A percentile compares a stretch with the other conserved stretches of the same genome.
Conservation (phyloP, 2,797 vertebrate genomes). For the Nyctalus aviator region DNA sequence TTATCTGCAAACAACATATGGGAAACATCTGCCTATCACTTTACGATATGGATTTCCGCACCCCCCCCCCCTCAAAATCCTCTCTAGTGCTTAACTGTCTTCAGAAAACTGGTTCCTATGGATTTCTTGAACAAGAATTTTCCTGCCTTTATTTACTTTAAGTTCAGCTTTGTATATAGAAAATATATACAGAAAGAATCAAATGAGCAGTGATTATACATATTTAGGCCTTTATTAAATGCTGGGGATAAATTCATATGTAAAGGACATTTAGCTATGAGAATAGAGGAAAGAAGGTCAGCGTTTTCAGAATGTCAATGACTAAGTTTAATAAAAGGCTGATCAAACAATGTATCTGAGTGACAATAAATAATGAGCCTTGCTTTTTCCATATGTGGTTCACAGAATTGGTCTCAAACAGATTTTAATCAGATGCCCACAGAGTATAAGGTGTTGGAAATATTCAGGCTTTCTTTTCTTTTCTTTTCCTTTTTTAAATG, state of each 20-base stretch:
- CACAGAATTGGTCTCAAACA: conserved; percentile 33
- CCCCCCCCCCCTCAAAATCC: conserved; percentile 59
- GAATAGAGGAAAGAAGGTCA: neutral
- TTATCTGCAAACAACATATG: conserved; percentile 81
- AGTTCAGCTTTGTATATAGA: conserved; percentile 63
- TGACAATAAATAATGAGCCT: neutral
- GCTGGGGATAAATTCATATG: neutral
- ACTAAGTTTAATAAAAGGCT: conserved; percentile 23
- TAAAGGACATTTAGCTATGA: conserved; percentile 4
- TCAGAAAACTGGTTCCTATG: conserved; percentile 80
- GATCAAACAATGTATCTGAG: neutral
- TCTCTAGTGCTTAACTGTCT: conserved; percentile 74
- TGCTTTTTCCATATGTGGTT: conserved; percentile 2
- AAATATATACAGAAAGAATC: conserved; percentile 58
- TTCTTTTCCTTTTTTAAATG: neutral
- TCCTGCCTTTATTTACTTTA: conserved; percentile 79
- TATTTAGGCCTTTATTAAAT: neutral
- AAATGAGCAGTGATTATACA: neutral
- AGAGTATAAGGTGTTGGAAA: neutral
- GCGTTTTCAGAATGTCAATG: neutral
- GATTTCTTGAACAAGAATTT: conserved; percentile 72
- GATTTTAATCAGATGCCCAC: neutral
- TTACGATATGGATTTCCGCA: conserved; percentile 65
- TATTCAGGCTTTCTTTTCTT: neutral
- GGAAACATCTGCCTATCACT: conserved; percentile 86